These are phyloP conservation scores for Virgularia gustaviana DNA, from an alignment of 92 coral and sea anemone species.

Conservation along the genomic window DNA sequence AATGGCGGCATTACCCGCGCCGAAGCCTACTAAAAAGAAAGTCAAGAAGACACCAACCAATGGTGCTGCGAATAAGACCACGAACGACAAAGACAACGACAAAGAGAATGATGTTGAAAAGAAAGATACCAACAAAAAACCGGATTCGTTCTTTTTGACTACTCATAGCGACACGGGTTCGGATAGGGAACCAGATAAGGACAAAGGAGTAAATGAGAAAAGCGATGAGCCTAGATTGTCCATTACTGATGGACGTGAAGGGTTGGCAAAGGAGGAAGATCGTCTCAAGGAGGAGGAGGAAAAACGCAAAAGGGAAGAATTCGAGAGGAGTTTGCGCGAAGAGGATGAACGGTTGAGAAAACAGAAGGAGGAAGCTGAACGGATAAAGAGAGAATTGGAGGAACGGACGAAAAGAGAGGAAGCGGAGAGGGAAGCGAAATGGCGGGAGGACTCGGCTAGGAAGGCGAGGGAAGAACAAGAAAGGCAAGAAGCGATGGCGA, in stretches of 20 bases:
- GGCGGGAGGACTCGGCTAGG: conserved; percentile 51
- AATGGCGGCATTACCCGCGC: conserved; percentile 33
- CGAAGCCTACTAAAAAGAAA: conserved; percentile 29
- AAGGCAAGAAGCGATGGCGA: conserved; percentile 39
- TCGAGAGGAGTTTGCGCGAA: conserved; percentile 46
- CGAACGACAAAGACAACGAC: conserved; percentile 10
- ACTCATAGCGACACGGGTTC: conserved; percentile 32
- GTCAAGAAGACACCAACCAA: conserved; percentile 7
- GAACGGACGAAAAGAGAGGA: conserved; percentile 56
- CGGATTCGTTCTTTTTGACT: conserved; percentile 19
- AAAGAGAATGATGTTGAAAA: not conserved
- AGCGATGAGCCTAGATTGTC: conserved; percentile 20
- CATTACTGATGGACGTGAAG: conserved; percentile 20
- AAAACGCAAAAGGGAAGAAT: conserved; percentile 44
- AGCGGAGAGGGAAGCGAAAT: conserved; percentile 57
- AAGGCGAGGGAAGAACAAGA: conserved; percentile 55
- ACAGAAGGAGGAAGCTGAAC: conserved; percentile 47
- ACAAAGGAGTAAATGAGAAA: not conserved
- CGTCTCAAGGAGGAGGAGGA: conserved; percentile 61
- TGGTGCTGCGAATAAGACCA: conserved; percentile 50
- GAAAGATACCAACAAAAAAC: conserved; percentile 8
- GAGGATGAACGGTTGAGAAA: conserved; percentile 50
- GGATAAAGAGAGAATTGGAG: conserved; percentile 50
- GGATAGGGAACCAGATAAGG: conserved; percentile 15
- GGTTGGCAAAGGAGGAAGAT: conserved; percentile 42